Evolutionary conservation across 2,797 vertebrate genomes (phyloP).

Genomic region (Spinus pinus): DNA sequence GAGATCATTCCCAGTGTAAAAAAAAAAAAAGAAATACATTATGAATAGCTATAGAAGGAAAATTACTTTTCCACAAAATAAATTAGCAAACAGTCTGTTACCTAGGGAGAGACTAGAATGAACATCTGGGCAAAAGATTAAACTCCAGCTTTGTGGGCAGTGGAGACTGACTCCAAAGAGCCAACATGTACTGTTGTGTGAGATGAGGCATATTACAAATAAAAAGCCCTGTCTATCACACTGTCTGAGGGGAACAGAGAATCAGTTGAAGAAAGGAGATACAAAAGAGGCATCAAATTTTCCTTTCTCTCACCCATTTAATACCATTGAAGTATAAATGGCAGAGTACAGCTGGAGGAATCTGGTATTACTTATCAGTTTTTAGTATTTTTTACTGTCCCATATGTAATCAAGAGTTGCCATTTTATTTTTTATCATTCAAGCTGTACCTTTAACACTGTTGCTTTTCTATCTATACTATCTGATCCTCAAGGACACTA

Average conservation of each 20-base stretch:
- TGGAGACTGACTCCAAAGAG: not conserved
- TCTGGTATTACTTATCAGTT: not conserved
- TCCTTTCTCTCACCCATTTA: not conserved
- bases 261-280: not conserved
- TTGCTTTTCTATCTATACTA: not conserved
- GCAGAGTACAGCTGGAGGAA: not conserved
- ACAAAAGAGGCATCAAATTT: not conserved
- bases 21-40: not conserved
- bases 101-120: not conserved
- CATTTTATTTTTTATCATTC: not conserved
- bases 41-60: not conserved
- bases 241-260: not conserved
- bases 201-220: not conserved
- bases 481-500: not conserved
- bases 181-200: not conserved
- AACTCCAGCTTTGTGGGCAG: not conserved
- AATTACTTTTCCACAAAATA: not conserved
- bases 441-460: not conserved
- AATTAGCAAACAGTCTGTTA: not conserved
- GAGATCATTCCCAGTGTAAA: not conserved
- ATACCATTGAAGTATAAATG: not conserved
- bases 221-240: not conserved
- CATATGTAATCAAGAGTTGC: not conserved
- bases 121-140: not conserved
- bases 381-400: not conserved